These are phyloP conservation scores for Vimba vimba DNA, from an alignment of 2,113 vertebrate species.

Conservation along the genomic window DNA sequence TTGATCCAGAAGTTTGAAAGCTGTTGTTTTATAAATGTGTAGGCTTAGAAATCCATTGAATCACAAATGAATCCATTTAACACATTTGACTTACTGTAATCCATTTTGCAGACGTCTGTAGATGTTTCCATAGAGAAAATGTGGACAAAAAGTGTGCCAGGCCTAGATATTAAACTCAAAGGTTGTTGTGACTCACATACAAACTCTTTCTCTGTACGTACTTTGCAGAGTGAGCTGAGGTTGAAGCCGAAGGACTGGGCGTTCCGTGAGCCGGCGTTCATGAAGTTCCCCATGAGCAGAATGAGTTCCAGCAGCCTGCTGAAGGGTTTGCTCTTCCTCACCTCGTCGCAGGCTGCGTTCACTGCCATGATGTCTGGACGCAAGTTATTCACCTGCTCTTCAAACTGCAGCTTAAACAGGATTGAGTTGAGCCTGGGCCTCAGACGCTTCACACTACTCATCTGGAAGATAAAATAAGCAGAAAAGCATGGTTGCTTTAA, in stretches of 20 bases:
- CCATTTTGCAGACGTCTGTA: background rate
- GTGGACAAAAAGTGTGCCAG: background rate
- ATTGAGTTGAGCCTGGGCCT: conserved; percentile 91
- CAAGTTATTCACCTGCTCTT: conserved; percentile 94
- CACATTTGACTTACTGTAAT: background rate
- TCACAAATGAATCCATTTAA: background rate
- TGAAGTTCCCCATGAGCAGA: conserved; percentile 94
- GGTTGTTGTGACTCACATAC: background rate
- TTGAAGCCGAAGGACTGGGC: conserved; percentile 93
- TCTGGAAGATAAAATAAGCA: conserved; percentile 81
- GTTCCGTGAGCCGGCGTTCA: conserved; percentile 96
- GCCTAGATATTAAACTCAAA: background rate
- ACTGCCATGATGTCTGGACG: conserved; percentile 95
- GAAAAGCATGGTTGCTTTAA: background rate
- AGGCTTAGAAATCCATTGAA: background rate
- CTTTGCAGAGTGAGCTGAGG: conserved; percentile 97
- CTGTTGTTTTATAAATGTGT: background rate
- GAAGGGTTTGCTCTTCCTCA: conserved; percentile 90
- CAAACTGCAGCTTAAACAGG: conserved; percentile 97
- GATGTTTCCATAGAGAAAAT: background rate
- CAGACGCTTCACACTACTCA: conserved; percentile 92
- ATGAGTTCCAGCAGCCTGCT: conserved; percentile 92
- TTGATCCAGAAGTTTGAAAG: background rate
- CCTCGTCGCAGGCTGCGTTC: conserved; percentile 90
- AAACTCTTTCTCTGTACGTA: conserved; percentile 63